Conservation (phyloP, 2,888 invertebrate species). For the Drosophila neonasuta region DNA sequence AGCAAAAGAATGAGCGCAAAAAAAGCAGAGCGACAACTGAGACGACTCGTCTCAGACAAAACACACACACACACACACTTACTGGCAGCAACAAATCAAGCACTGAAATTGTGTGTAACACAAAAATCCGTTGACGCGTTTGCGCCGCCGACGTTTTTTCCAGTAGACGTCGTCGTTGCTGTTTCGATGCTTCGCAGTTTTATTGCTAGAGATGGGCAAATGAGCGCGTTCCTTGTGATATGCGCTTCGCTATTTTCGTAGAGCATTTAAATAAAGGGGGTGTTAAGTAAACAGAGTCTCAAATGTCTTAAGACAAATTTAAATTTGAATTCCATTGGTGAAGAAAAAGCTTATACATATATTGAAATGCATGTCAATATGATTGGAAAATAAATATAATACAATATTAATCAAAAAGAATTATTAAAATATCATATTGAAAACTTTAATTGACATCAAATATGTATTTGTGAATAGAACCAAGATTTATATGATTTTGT, state of each 20-base stretch:
- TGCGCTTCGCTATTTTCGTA: constrained; percentile 27
- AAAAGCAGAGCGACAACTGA: constrained; percentile 57
- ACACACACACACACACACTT: constrained; percentile 26
- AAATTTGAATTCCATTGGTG: too few relatives aligned
- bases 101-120: constrained; percentile 62
- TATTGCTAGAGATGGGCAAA: constrained; percentile 39
- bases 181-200: constrained; percentile 27
- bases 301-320: not conserved
- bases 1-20: constrained; percentile 69
- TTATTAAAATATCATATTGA: too few relatives aligned
- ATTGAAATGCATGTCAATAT: too few relatives aligned
- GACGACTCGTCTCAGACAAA: constrained; percentile 29
- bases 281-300: not conserved
- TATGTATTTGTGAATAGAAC: too few relatives aligned
- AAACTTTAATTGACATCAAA: too few relatives aligned
- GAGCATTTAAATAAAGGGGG: not conserved
- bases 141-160: constrained; percentile 45
- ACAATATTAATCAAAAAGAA: too few relatives aligned
- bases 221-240: constrained; percentile 21
- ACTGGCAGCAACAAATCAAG: constrained; percentile 25
- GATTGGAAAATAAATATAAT: too few relatives aligned
- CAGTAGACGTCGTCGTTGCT: constrained; percentile 41
- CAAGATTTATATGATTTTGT: too few relatives aligned
- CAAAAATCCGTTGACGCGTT: constrained; percentile 72
- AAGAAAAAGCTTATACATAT: too few relatives aligned